Evolutionary conservation across 1,140 invertebrate genomes (phyloP).

Genomic region (Tachypleus tridentatus): DNA sequence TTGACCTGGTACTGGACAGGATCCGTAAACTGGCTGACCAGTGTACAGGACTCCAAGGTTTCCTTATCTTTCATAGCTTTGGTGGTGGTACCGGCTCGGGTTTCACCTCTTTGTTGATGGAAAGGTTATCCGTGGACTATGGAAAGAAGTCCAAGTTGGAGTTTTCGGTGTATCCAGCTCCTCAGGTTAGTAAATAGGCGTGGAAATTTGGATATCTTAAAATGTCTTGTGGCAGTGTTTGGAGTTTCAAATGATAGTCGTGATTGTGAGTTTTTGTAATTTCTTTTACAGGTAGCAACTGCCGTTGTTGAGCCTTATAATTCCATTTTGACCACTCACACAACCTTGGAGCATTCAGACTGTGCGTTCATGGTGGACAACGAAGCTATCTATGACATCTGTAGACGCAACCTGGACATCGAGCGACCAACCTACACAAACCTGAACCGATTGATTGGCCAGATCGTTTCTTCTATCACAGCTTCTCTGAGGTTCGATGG

Average conservation of each 20-base stretch:
- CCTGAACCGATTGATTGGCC: conserved; percentile 43
- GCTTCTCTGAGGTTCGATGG: conserved; percentile 56
- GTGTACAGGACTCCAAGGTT: conserved; percentile 36
- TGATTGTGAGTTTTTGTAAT: background rate
- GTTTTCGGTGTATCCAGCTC: conserved; percentile 65
- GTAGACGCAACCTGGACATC: conserved; percentile 48
- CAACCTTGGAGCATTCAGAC: conserved; percentile 62
- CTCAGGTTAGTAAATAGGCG: conserved; percentile 37
- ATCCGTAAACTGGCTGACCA: conserved; percentile 30
- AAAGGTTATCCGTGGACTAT: conserved; percentile 61
- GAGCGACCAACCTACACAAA: conserved; percentile 47
- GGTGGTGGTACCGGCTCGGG: conserved; percentile 62
- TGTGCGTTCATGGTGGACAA: conserved; percentile 62
- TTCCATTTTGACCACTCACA: conserved; percentile 63
- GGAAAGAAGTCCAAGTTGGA: conserved; percentile 62
- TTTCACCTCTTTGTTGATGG: conserved; percentile 58
- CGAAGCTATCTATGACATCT: conserved; percentile 60
- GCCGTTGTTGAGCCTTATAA: conserved; percentile 84
- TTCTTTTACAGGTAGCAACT: conserved; percentile 38
- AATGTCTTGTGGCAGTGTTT: too few relatives aligned
- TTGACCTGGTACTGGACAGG: conserved; percentile 62
- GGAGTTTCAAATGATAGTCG: background rate
- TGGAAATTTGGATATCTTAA: too few relatives aligned
- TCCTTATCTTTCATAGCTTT: conserved; percentile 41
- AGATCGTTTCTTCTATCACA: conserved; percentile 48